A percentile compares a stretch with the other conserved stretches of the same genome.
phyloP scores from a whole-genome alignment of 2,797 vertebrate genomes.

The Crossoptilon crossoptilon region DNA sequence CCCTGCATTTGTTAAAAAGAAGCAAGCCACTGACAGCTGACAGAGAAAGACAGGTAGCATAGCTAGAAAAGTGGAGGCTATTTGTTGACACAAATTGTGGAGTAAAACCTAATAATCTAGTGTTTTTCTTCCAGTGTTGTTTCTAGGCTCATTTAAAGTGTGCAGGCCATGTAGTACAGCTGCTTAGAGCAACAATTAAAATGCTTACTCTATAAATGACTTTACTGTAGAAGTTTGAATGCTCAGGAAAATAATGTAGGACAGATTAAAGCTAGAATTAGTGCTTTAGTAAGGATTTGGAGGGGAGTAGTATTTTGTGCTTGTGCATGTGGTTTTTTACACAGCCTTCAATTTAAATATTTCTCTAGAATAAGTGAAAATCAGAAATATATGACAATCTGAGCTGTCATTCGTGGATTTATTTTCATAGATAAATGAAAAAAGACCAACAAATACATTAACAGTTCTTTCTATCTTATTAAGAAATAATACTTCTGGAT shows the following conservation, averaged over 20 bases:
- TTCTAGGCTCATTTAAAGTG: neutral
- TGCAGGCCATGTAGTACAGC: neutral
- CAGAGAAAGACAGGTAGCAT: conserved; percentile 66
- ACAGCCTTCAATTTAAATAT: neutral
- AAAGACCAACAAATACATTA: neutral
- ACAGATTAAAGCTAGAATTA: conserved; percentile 51
- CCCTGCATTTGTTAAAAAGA: conserved; percentile 65
- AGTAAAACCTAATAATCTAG: conserved; percentile 48
- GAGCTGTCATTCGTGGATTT: neutral
- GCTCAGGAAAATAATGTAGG: conserved; percentile 29
- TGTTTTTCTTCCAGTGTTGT: conserved; percentile 47
- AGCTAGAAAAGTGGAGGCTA: conserved; percentile 37
- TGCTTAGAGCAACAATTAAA: conserved; percentile 29
- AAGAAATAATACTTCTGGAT: neutral
- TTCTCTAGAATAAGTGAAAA: neutral
- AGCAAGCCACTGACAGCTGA: conserved; percentile 66
- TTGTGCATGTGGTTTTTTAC: neutral
- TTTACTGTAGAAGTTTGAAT: conserved; percentile 46
- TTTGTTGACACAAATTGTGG: conserved; percentile 65
- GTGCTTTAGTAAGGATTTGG: neutral
- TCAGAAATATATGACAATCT: neutral
- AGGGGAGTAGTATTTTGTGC: neutral
- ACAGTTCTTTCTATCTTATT: neutral
- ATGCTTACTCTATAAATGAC: conserved; percentile 44
- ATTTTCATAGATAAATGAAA: neutral